Conservation (phyloP, 2,113 vertebrate genomes). For the Copsychus sechellarum region DNA sequence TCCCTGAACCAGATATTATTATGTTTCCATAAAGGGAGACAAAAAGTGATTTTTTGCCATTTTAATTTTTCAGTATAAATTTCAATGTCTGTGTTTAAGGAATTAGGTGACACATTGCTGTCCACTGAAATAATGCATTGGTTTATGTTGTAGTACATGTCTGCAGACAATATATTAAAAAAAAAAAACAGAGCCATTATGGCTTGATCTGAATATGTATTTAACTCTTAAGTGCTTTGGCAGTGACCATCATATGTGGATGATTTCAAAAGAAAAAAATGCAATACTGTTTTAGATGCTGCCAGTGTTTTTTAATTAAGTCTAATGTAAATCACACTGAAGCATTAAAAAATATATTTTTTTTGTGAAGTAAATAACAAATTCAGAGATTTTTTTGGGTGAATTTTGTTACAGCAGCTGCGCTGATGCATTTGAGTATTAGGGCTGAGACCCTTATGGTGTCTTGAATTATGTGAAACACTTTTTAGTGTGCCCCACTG, state of each 20-base stretch:
- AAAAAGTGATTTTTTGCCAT: neutral
- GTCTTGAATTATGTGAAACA: neutral
- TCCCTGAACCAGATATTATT: neutral
- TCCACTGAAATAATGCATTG: neutral
- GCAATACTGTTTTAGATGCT: neutral
- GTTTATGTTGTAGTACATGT: neutral
- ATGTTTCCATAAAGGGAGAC: neutral
- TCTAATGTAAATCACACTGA: neutral
- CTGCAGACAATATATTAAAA: neutral
- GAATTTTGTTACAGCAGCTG: neutral
- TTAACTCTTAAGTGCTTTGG: neutral
- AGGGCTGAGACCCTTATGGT: neutral
- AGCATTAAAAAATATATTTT: neutral
- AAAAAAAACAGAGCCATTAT: neutral
- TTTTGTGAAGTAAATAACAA: neutral
- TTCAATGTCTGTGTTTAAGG: neutral
- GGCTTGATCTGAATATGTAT: neutral
- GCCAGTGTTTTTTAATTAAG: neutral
- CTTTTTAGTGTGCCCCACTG: neutral
- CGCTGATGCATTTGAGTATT: neutral
- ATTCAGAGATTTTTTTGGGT: neutral
- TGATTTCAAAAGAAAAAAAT: neutral
- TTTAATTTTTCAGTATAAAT: neutral
- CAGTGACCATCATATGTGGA: neutral
- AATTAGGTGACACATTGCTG: neutral